A percentile compares a stretch with the other conserved stretches of the same genome.
Evolutionary conservation across 2,888 invertebrate genomes (phyloP).

Genomic region (Rutpela maculata): DNA sequence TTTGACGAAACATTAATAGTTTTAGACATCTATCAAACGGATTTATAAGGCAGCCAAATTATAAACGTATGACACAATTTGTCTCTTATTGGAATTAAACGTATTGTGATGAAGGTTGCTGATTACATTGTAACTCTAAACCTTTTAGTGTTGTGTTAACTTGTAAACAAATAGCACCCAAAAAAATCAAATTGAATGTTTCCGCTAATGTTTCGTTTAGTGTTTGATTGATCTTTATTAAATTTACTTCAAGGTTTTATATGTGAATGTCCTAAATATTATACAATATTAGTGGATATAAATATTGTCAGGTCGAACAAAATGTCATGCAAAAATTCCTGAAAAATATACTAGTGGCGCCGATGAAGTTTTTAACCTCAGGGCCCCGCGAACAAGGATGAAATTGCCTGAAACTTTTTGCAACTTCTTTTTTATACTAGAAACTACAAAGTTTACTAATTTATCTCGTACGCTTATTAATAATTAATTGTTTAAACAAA

Average conservation of each 20-base stretch:
- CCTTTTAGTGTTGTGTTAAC: conserved; percentile 3
- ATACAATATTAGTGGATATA: no score
- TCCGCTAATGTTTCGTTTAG: neutral
- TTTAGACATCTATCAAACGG: conserved; percentile 3
- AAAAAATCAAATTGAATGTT: neutral
- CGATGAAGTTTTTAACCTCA: no score
- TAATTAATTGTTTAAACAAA: no score
- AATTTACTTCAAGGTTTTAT: neutral
- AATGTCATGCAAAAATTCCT: no score
- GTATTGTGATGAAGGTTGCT: conserved; percentile 3
- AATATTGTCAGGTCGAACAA: no score
- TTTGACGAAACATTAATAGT: conserved; percentile 15
- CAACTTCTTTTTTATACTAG: no score
- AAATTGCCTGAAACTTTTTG: no score
- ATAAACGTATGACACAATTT: neutral
- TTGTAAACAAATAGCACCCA: neutral
- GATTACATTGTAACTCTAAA: neutral
- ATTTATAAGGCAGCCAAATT: neutral
- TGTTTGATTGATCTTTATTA: neutral
- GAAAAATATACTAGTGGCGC: no score
- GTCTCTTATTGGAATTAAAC: neutral
- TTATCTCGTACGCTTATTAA: no score
- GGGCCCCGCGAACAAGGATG: no score
- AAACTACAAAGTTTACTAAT: no score
- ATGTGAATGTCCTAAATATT: neutral